Evolutionary conservation across 2,113 vertebrate genomes (phyloP), one percentile per base, ranked within the genome.

Genomic region (Oreotrochilus melanogaster): DNA sequence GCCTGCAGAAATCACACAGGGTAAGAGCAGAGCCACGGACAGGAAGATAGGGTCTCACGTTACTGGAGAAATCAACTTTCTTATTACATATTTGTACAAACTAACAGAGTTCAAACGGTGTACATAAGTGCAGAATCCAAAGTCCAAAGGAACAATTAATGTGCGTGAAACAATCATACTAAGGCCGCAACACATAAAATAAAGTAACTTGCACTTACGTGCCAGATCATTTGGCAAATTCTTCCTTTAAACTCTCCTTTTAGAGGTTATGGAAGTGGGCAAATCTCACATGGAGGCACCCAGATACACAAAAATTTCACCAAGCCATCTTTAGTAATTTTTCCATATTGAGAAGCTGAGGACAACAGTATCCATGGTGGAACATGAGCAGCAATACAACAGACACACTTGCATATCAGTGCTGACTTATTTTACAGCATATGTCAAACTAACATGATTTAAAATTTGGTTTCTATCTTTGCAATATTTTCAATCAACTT

Each of bases 81-180:
- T 74, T 57, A 70, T 84, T n/a, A 35, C 3, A 4, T 33, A 35
- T 76, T 60, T 74, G 70, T 72, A 80, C 83, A 85, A 70, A 71
- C n/a, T 43, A 11, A 7, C 58, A 6, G 18, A 92, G 73, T 62
- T 84, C 86, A 78, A 72, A 81, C 1, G 3, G n/a, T 12, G 37
- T 25, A n/a, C 79, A 73, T 54, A 13, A 60, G 51, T 25, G 39
- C 65, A 84, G 61, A 75, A 92, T 16, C 51, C 69, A 53, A 92
- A 96, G 89, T 95, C 94, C 94, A 70, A 83, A 73, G 75, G n/a
- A 88, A 42, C 56, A 86, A 88, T 69, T 64, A 43, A 35, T 7
- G 47, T 18, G 33, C 58, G 67, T 80, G 75, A 88, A 95, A 88
- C 54, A 58, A 17, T 42, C 50, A 31, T 43, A 43, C 48, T 72